Conservation (phyloP, 2,888 invertebrate species). For the Pinctada fucata region DNA sequence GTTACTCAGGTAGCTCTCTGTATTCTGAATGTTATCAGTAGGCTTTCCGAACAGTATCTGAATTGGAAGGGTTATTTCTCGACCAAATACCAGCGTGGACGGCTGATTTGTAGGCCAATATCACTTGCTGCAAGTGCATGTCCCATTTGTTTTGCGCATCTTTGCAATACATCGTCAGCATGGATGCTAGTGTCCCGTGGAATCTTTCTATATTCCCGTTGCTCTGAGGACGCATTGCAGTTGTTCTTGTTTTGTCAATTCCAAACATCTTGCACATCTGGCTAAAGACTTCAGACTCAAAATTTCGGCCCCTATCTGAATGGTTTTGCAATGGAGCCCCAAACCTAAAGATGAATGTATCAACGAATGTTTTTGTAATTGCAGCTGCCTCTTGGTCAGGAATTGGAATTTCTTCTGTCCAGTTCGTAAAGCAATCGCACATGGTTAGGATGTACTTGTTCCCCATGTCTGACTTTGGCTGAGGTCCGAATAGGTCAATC, state of each 20-base stretch:
- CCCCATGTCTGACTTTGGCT: background rate
- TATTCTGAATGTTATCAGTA: background rate
- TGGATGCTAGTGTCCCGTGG: constrained; percentile 12
- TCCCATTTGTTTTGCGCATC: constrained; percentile 22
- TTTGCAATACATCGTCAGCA: constrained; percentile 15
- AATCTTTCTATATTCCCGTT: constrained; percentile 21
- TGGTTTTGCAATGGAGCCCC: constrained; percentile 1
- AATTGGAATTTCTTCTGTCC: background rate
- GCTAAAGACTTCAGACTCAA: background rate
- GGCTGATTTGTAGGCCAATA: constrained; percentile 19
- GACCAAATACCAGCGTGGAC: constrained; percentile 22
- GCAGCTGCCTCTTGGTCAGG: background rate
- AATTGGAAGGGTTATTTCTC: constrained; percentile 11
- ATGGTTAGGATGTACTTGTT: background rate
- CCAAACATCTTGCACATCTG: background rate
- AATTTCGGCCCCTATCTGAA: background rate
- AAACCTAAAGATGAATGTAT: background rate
- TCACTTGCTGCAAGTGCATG: background rate
- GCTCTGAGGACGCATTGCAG: background rate
- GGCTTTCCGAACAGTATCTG: background rate
- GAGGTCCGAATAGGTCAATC: background rate
- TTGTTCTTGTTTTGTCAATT: constrained; percentile 13
- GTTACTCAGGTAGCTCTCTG: background rate
- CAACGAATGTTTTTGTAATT: background rate
- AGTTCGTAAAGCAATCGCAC: constrained; percentile 4